A percentile compares a stretch with the other conserved stretches of the same genome.
Conservation (phyloP, 2,888 invertebrate species). For the Physocephala rufipes region DNA sequence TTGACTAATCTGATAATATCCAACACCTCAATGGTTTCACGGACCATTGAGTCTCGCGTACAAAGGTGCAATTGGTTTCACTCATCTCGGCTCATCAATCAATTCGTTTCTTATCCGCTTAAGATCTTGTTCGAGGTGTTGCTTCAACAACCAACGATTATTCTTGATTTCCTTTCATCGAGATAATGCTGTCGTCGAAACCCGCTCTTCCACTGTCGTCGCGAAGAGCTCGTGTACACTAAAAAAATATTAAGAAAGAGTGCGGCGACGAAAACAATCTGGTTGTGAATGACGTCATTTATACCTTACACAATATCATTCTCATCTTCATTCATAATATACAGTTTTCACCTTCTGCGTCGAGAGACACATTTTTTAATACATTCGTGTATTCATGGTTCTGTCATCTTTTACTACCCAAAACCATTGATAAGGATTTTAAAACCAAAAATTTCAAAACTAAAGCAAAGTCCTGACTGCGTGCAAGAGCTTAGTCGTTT, state of each 20-base stretch:
- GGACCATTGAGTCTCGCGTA: not conserved
- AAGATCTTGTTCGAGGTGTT: slow-evolving; percentile 28
- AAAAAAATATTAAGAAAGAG: not conserved
- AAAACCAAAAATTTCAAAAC: too few relatives aligned
- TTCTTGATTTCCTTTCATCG: slow-evolving; percentile 34
- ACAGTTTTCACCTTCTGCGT: not conserved
- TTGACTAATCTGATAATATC: slow-evolving; percentile 25
- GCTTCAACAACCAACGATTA: slow-evolving; percentile 32
- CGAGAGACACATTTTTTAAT: too few relatives aligned
- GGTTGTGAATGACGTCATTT: not conserved
- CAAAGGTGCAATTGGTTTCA: slow-evolving; percentile 12
- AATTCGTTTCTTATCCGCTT: slow-evolving; percentile 27
- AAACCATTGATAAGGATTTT: too few relatives aligned
- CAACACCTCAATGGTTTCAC: slow-evolving; percentile 23
- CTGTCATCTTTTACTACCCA: too few relatives aligned
- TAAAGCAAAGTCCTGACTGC: too few relatives aligned
- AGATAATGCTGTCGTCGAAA: slow-evolving; percentile 17
- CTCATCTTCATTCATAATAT: not conserved
- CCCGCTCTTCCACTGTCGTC: not conserved
- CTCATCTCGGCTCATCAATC: slow-evolving; percentile 27
- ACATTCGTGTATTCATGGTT: too few relatives aligned
- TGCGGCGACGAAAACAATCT: not conserved
- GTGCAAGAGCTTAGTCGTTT: too few relatives aligned
- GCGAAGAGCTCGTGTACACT: not conserved
- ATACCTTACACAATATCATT: not conserved